These are phyloP conservation scores for Dasypogon diadema DNA, from an alignment of 2,888 invertebrate genomes.

Conservation along the genomic window DNA sequence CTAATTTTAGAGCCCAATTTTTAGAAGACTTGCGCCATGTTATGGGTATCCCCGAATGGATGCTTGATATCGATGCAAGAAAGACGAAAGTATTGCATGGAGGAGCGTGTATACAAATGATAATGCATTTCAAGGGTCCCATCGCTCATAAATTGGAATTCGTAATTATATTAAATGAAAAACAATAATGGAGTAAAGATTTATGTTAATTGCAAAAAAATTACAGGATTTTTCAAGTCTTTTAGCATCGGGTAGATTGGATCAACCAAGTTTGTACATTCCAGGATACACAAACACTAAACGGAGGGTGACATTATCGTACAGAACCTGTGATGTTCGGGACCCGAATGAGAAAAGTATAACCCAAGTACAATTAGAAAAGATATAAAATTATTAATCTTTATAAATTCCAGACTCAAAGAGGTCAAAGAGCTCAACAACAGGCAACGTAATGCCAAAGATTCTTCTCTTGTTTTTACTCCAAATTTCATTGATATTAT, in stretches of 20 bases:
- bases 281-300: slow-evolving; percentile 81
- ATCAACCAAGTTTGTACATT: slow-evolving; percentile 80
- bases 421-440: neutral
- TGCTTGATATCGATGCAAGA: slow-evolving; percentile 85
- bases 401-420: neutral
- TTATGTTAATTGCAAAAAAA: no score
- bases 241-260: slow-evolving; percentile 79
- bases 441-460: neutral
- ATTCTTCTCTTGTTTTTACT: neutral
- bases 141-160: slow-evolving; percentile 82
- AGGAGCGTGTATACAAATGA: slow-evolving; percentile 85
- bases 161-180: slow-evolving; percentile 68
- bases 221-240: slow-evolving; percentile 79
- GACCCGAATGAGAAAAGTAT: slow-evolving; percentile 80
- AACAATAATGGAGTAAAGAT: no score
- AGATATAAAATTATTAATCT: neutral
- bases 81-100: slow-evolving; percentile 82
- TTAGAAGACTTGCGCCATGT: slow-evolving; percentile 83
- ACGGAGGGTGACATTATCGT: slow-evolving; percentile 78
- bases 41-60: slow-evolving; percentile 91
- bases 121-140: slow-evolving; percentile 88
- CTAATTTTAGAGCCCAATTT: slow-evolving; percentile 79
- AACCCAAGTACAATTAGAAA: no score
- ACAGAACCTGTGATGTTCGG: slow-evolving; percentile 80
- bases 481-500: neutral